Percentiles rank a stretch among this genome's conserved stretches.
Evolutionary conservation across 2,888 invertebrate species (phyloP).

Genomic region (Caenorhabditis sp.): DNA sequence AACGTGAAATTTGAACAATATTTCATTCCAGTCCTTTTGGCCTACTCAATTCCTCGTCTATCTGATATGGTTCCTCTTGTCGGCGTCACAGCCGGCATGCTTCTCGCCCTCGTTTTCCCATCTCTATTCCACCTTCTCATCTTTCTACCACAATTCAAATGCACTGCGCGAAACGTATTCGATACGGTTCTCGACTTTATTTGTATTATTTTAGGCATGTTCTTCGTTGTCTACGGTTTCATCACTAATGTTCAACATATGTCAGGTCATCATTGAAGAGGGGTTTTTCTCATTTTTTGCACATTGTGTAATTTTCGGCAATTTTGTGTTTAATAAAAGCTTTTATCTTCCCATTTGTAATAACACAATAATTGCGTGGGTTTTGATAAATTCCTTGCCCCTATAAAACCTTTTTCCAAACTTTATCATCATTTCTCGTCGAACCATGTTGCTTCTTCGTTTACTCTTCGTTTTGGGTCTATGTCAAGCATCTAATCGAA

Average conservation of each 20-base stretch:
- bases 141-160: conserved; percentile 52
- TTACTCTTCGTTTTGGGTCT: background rate
- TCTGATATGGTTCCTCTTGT: conserved; percentile 69
- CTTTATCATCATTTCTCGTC: too few relatives aligned
- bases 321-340: too few relatives aligned
- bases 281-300: background rate
- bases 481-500: background rate
- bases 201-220: conserved; percentile 39
- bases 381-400: too few relatives aligned
- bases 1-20: too few relatives aligned
- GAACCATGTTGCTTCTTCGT: too few relatives aligned
- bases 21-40: conserved; percentile 64
- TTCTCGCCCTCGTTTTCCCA: conserved; percentile 67
- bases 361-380: too few relatives aligned
- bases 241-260: conserved; percentile 28
- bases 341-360: too few relatives aligned
- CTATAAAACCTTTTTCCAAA: background rate
- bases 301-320: too few relatives aligned
- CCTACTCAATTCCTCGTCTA: conserved; percentile 64
- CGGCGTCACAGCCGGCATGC: conserved; percentile 67
- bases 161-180: conserved; percentile 13
- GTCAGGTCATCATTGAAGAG: background rate
- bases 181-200: conserved; percentile 31
- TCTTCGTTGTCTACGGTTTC: conserved; percentile 38
- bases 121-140: conserved; percentile 59